These are phyloP conservation scores for Luscinia luscinia DNA, from an alignment of 2,797 vertebrate genomes.

Conservation along the genomic window DNA sequence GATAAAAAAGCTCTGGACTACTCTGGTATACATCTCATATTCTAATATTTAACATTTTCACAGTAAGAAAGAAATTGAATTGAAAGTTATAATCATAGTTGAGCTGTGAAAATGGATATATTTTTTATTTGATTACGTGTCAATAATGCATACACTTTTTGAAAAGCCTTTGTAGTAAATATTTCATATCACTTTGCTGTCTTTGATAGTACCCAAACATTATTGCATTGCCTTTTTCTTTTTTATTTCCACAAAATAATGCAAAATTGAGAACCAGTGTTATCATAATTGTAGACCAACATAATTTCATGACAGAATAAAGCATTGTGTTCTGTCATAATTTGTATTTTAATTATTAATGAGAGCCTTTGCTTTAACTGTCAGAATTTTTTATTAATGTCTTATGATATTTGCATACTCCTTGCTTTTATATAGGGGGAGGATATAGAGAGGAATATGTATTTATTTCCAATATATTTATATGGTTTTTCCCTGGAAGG, in stretches of 20 bases:
- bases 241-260: conserved; percentile 49
- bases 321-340: conserved; percentile 60
- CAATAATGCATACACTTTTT: conserved; percentile 1
- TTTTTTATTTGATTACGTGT: background rate
- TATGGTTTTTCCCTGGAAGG: background rate
- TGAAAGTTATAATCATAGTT: background rate
- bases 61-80: conserved; percentile 7
- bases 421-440: background rate
- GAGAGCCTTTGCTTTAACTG: conserved; percentile 58
- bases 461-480: background rate
- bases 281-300: conserved; percentile 47
- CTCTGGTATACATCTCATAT: background rate
- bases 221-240: conserved; percentile 12
- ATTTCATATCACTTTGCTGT: background rate
- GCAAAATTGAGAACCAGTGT: conserved; percentile 25
- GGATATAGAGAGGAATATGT: background rate
- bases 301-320: conserved; percentile 48
- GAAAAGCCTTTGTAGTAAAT: background rate
- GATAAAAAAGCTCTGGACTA: conserved; percentile 41
- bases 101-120: conserved; percentile 5
- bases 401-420: conserved; percentile 47
- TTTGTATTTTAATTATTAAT: conserved; percentile 73
- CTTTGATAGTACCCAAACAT: background rate
- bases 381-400: conserved; percentile 68
- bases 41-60: conserved; percentile 15